A percentile compares a stretch with the other conserved stretches of the same genome.
Conservation (phyloP, 2,888 invertebrate genomes). For the Watsonalla cultraria region DNA sequence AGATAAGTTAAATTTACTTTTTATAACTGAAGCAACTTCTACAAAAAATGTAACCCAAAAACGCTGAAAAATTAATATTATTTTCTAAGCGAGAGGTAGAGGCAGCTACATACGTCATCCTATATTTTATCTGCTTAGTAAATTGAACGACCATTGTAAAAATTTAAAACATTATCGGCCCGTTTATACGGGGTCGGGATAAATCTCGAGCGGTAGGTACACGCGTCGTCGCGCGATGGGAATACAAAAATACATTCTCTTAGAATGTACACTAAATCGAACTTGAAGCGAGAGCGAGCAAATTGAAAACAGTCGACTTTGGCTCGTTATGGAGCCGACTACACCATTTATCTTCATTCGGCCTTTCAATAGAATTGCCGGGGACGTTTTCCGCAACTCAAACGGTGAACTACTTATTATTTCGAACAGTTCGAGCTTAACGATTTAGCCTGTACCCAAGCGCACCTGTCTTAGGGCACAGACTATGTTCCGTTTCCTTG, state of each 20-base stretch:
- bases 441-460: constrained; percentile 57
- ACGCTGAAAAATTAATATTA: no score
- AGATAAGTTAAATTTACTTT: no score
- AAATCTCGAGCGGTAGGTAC: constrained; percentile 13
- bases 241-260: constrained; percentile 39
- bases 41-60: no score
- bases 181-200: constrained; percentile 13
- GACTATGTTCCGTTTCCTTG: constrained; percentile 5
- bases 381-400: constrained; percentile 71
- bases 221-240: constrained; percentile 11
- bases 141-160: constrained; percentile 9
- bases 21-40: neutral
- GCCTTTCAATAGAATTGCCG: constrained; percentile 71
- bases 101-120: neutral
- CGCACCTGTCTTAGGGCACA: constrained; percentile 50
- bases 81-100: no score
- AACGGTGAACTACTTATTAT: constrained; percentile 74
- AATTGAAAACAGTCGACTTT: constrained; percentile 75
- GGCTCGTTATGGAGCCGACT: constrained; percentile 70
- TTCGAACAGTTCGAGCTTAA: constrained; percentile 68
- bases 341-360: constrained; percentile 75
- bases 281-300: constrained; percentile 48
- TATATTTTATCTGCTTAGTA: neutral
- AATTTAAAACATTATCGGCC: constrained; percentile 21
- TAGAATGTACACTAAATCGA: constrained; percentile 62